Conservation (phyloP, 2,888 invertebrate genomes). For the Alviniconcha strummeri region DNA sequence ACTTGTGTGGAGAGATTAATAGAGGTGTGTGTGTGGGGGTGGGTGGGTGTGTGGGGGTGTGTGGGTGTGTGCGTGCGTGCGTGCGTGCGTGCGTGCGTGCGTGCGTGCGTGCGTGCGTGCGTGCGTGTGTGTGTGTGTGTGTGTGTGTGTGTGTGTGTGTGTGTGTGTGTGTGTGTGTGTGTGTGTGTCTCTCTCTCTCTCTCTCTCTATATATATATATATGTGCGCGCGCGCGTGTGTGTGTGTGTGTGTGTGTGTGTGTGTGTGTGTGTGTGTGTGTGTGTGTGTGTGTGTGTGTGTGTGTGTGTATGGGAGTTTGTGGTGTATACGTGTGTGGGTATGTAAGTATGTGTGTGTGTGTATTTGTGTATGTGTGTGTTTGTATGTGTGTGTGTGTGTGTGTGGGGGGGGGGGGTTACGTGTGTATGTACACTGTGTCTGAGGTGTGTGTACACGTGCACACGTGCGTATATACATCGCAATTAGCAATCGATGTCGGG, state of each 20-base stretch:
- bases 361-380: not conserved
- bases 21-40: no score
- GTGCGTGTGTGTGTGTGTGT: not conserved
- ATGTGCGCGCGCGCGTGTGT: not conserved
- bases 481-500: no score
- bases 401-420: no score
- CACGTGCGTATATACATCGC: no score
- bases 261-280: constrained; percentile 11
- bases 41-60: no score
- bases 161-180: not conserved
- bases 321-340: not conserved
- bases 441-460: no score
- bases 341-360: not conserved
- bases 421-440: no score
- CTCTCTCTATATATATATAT: not conserved
- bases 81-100: not conserved
- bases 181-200: not conserved
- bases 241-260: not conserved
- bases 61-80: no score
- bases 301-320: not conserved
- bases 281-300: constrained; percentile 11
- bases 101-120: not conserved
- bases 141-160: not conserved
- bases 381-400: no score
- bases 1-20: no score